These are phyloP conservation scores for Dendrocincla fuliginosa DNA, from an alignment of 2,797 vertebrate species.

Conservation along the genomic window DNA sequence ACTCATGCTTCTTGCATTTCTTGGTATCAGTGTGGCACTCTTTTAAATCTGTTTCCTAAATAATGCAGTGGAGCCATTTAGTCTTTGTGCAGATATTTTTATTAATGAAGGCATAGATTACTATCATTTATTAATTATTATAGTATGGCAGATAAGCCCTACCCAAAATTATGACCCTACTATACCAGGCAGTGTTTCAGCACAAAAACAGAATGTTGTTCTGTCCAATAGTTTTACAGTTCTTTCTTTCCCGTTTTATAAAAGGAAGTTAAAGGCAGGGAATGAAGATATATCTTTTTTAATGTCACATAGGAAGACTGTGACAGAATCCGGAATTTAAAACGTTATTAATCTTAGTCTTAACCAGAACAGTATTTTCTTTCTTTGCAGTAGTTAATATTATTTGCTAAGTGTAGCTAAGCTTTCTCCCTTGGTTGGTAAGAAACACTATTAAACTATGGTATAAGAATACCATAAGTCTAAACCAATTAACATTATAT, in stretches of 20 bases:
- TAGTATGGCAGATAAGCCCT: not conserved
- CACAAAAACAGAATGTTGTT: not conserved
- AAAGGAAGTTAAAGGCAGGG: not conserved
- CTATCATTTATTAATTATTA: constrained; percentile 6
- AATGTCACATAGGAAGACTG: not conserved
- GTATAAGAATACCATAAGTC: not conserved
- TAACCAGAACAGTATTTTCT: constrained; percentile 8
- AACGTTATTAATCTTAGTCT: not conserved
- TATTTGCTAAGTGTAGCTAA: constrained; percentile 22
- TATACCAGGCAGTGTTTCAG: not conserved
- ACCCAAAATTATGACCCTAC: not conserved
- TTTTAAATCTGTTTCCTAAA: not conserved
- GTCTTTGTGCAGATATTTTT: not conserved
- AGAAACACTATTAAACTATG: not conserved
- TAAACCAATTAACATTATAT: constrained; percentile 28
- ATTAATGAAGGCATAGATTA: not conserved
- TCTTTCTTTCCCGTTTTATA: not conserved
- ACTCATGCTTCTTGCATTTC: not conserved
- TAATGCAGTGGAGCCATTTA: not conserved
- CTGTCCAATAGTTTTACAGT: not conserved
- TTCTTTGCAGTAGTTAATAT: not conserved
- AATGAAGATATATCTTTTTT: not conserved
- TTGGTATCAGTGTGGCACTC: not conserved
- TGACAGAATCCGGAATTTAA: constrained; percentile 19
- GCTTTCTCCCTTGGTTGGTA: not conserved